Evolutionary conservation across 2,888 invertebrate genomes (phyloP).

Genomic region (Ceratothoa steindachneri): DNA sequence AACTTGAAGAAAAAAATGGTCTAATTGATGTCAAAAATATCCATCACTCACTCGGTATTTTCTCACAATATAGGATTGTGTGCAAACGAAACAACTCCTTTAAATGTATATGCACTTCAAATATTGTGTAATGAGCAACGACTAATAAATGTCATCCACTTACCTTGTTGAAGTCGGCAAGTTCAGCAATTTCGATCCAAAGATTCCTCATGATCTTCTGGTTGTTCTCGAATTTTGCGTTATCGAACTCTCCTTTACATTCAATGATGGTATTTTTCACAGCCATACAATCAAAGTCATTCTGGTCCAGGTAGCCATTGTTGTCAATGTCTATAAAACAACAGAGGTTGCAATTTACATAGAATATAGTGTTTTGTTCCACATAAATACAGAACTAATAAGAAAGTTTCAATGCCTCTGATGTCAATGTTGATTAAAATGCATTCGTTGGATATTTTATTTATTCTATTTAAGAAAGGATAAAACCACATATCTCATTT

Average conservation of each 20-base stretch:
- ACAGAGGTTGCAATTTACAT: background rate
- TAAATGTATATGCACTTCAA: too few species aligned
- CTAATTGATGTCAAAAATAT: background rate
- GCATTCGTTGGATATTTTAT: too few species aligned
- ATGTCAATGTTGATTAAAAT: too few species aligned
- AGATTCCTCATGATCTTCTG: slow-evolving; percentile 76
- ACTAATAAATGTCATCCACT: too few species aligned
- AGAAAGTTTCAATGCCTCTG: too few species aligned
- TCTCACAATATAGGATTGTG: too few species aligned
- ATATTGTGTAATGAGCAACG: too few species aligned
- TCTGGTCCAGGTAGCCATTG: slow-evolving; percentile 75
- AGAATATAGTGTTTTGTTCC: background rate
- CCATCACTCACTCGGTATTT: background rate
- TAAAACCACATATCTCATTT: too few species aligned
- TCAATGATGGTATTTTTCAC: slow-evolving; percentile 74
- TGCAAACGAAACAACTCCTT: too few species aligned
- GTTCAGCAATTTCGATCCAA: slow-evolving; percentile 79
- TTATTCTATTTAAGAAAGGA: too few species aligned
- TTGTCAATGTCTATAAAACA: slow-evolving; percentile 71
- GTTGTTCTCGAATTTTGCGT: slow-evolving; percentile 68
- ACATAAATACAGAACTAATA: too few species aligned
- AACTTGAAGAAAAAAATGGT: too few species aligned
- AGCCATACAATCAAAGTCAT: slow-evolving; percentile 78
- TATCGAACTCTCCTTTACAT: slow-evolving; percentile 74
- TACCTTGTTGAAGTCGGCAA: slow-evolving; percentile 83